Conservation (phyloP, 2,797 vertebrate species). For the Staurois parvus region DNA sequence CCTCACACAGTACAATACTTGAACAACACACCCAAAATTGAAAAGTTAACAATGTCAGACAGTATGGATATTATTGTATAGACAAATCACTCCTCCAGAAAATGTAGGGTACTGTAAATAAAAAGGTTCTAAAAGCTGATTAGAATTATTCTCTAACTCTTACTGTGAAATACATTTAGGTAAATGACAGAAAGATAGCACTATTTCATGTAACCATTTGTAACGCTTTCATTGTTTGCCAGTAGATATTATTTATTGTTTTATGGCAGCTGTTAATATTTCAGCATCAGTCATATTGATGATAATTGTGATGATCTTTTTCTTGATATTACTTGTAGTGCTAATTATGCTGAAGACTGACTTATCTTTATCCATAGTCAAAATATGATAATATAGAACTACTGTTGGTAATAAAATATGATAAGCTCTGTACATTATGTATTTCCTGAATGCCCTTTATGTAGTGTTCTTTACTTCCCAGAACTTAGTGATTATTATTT, state of each 20-base stretch:
- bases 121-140: too few species aligned
- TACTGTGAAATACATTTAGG: too few species aligned
- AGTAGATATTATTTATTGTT: not conserved
- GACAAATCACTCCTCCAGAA: too few species aligned
- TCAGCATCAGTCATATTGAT: not conserved
- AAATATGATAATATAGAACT: not conserved
- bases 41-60: too few species aligned
- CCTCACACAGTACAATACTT: too few species aligned
- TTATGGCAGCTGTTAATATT: not conserved
- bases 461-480: too few species aligned
- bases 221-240: not conserved
- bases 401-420: not conserved
- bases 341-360: not conserved
- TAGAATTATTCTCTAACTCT: too few species aligned
- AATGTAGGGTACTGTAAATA: too few species aligned
- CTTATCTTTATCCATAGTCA: not conserved
- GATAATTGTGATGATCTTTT: not conserved
- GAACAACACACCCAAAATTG: too few species aligned
- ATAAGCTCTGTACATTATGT: not conserved
- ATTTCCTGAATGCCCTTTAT: not conserved
- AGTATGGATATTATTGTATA: too few species aligned
- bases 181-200: too few species aligned
- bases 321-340: not conserved
- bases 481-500: too few species aligned
- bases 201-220: not conserved